Conservation (phyloP, 2,797 vertebrate species). For the Glossophaga mutica region DNA sequence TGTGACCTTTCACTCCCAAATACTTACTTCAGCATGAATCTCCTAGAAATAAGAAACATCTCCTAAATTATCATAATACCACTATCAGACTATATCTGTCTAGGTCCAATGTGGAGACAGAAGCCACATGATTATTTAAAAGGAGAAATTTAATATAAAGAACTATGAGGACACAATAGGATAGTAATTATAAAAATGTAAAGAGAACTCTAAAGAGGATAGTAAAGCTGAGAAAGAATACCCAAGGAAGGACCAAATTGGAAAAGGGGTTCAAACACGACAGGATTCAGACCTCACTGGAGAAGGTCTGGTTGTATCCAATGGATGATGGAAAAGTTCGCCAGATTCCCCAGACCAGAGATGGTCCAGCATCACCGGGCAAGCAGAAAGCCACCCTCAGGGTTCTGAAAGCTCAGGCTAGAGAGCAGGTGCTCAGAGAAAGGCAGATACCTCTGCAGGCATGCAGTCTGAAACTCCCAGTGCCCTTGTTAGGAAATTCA, state of each 20-base stretch:
- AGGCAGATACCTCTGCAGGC: neutral
- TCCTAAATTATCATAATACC: neutral
- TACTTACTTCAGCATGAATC: neutral
- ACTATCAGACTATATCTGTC: neutral
- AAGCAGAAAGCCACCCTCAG: neutral
- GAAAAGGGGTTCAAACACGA: neutral
- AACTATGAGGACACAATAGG: neutral
- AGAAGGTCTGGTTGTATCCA: neutral
- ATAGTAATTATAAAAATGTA: neutral
- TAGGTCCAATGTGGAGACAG: neutral
- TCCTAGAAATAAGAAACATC: conserved; percentile 4
- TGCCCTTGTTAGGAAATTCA: neutral
- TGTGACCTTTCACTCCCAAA: neutral
- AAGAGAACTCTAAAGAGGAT: neutral
- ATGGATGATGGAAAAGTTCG: neutral
- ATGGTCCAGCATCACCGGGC: neutral
- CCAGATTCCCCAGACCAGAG: neutral
- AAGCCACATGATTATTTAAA: neutral
- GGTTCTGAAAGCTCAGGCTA: neutral
- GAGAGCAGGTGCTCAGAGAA: neutral
- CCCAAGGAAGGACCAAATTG: neutral
- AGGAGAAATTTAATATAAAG: neutral
- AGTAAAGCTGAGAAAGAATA: neutral
- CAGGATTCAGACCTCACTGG: neutral
- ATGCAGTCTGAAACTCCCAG: neutral